These are phyloP conservation scores for Batillaria attramentaria DNA, from an alignment of 1,140 invertebrate genomes.

Conservation along the genomic window DNA sequence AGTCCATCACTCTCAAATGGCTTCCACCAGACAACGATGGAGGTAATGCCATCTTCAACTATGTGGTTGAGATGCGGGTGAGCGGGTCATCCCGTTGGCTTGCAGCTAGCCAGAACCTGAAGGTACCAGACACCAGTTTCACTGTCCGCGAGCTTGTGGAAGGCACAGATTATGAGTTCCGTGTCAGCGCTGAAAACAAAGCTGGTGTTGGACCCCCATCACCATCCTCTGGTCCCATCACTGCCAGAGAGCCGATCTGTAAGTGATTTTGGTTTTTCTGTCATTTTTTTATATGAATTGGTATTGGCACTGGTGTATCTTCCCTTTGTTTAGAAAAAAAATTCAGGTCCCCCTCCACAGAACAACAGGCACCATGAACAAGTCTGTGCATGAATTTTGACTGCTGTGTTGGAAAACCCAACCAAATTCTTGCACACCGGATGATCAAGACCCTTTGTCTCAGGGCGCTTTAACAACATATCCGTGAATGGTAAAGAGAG, in stretches of 20 bases:
- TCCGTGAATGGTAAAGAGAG: no score
- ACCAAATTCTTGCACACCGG: no score
- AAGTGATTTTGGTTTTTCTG: constrained; percentile 35
- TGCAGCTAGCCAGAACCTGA: constrained; percentile 78
- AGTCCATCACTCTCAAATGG: constrained; percentile 92
- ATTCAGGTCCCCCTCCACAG: no score
- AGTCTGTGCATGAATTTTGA: no score
- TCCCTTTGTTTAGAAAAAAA: no score
- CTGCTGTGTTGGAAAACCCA: no score
- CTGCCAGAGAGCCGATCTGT: constrained; percentile 77
- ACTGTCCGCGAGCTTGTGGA: constrained; percentile 82
- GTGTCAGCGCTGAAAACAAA: constrained; percentile 96
- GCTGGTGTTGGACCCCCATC: constrained; percentile 93
- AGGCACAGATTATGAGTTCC: constrained; percentile 97
- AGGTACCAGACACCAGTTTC: constrained; percentile 70
- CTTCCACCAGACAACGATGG: constrained; percentile 91
- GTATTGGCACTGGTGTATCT: no score
- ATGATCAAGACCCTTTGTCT: no score
- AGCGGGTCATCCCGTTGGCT: constrained; percentile 77
- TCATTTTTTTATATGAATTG: no score
- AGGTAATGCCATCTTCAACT: constrained; percentile 94
- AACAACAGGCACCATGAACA: no score
- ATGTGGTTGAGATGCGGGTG: constrained; percentile 96
- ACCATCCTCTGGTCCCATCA: constrained; percentile 78
- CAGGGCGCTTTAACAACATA: no score